Evolutionary conservation across 2,113 vertebrate species (phyloP).

Genomic region (Gadus chalcogrammus): DNA sequence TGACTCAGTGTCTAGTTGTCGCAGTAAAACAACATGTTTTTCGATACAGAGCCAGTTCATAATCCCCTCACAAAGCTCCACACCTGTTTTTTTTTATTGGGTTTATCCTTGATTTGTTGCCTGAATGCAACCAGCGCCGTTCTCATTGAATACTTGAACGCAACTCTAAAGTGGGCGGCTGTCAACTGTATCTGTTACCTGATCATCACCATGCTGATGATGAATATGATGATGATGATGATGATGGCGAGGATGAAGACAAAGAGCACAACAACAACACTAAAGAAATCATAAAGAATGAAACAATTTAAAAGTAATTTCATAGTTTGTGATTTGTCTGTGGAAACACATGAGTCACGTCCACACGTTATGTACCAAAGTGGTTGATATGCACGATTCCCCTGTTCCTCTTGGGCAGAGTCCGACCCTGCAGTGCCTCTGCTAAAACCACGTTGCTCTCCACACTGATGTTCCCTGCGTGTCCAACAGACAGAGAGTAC

Average conservation of each 20-base stretch:
- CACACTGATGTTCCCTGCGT: conserved; percentile 41
- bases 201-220: neutral
- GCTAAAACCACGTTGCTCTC: conserved; percentile 47
- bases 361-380: conserved; percentile 45
- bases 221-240: neutral
- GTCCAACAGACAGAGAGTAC: neutral
- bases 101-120: conserved; percentile 15
- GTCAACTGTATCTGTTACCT: neutral
- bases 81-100: conserved; percentile 26
- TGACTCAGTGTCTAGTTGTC: conserved; percentile 23
- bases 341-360: neutral
- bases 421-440: conserved; percentile 44
- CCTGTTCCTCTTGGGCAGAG: conserved; percentile 52
- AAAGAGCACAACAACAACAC: neutral
- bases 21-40: conserved; percentile 11
- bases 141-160: too few relatives aligned
- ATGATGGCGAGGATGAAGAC: neutral
- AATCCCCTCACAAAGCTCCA: conserved; percentile 23
- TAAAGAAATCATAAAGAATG: neutral
- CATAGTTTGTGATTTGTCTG: neutral
- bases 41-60: conserved; percentile 18
- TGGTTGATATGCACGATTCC: conserved; percentile 58
- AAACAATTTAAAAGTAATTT: neutral
- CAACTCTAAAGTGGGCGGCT: too few relatives aligned
- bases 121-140: neutral